phyloP scores from a whole-genome alignment of 2,888 invertebrate species.

The Empis stercorea region DNA sequence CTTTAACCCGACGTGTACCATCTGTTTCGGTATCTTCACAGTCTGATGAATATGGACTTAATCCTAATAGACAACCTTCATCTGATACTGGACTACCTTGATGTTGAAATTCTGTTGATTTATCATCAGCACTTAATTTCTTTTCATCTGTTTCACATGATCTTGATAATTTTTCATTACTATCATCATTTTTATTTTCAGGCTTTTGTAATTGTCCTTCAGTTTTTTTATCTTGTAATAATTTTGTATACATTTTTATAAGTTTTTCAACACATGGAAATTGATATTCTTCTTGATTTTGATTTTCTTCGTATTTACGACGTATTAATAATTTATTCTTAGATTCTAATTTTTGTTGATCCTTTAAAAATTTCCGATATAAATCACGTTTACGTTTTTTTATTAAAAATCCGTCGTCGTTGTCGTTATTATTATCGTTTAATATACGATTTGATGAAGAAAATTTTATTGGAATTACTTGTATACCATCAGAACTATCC shows the following conservation, averaged over 20 bases:
- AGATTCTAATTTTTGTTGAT: background rate
- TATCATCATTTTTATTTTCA: background rate
- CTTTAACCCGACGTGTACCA: slow-evolving; percentile 18
- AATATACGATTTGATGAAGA: too few relatives aligned
- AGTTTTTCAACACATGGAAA: slow-evolving; percentile 18
- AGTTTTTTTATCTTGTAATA: slow-evolving; percentile 14
- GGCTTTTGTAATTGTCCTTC: slow-evolving; percentile 4
- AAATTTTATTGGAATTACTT: too few relatives aligned
- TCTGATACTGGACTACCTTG: slow-evolving; percentile 24
- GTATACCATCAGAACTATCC: background rate
- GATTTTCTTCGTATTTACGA: background rate
- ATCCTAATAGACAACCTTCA: slow-evolving; percentile 30
- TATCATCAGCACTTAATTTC: slow-evolving; percentile 4
- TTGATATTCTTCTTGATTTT: background rate
- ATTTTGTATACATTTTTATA: slow-evolving; percentile 18
- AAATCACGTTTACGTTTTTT: background rate
- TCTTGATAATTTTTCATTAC: too few relatives aligned
- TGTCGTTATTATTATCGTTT: too few relatives aligned
- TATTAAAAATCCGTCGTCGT: background rate
- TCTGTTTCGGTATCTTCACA: slow-evolving; percentile 19
- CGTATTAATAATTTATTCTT: background rate
- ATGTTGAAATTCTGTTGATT: background rate
- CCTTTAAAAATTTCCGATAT: background rate
- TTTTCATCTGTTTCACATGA: slow-evolving; percentile 17
- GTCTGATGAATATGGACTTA: slow-evolving; percentile 29